Base-by-base conservation (phyloP, 2,797 vertebrate species). In the Brotula barbata region DNA sequence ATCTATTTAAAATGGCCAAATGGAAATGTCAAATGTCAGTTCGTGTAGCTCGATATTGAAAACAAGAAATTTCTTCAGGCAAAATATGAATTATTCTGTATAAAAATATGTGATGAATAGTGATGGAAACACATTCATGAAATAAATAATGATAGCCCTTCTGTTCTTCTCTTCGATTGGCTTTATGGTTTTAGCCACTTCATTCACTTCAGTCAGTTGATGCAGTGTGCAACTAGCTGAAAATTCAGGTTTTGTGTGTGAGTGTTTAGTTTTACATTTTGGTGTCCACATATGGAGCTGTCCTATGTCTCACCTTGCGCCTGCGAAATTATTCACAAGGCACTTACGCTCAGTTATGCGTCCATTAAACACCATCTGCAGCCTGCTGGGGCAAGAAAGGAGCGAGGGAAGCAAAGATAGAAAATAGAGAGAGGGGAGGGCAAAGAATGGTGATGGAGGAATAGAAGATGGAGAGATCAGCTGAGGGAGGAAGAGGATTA, bases 351-450 rank as follows among this genome's bases (percentile, higher is more conserved):
- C 75, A 60, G 73, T 76, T 84, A 77, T 73, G 77, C 61, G 50
- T 77, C 86, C 81, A 84, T 84, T 85, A 86, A 78, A 68, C 64
- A 64, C 72, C 83, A 84, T 84, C 82, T 80, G 81, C 72, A 80
- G 68, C 73, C 61, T 65, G 61, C 71, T 62, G 58, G 59, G 70
- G 60, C 49, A 33, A 62, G 65, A 50, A 64, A 12, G 46, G 68
- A 55, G 46, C 7, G 43, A 49, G 52, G 33, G 44, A 17, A 37
- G 37, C n/a, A 16, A 46, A 3, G 37, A 14, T 58, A 52, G 10
- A 44, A 11, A 16, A 42, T 17, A 15, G 44, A 57, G 51, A 56
- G 17, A 11, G 53, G 59, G 25, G 16, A 33, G 22, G 23, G 40
- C 39, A 45, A 8, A 33, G 31, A 28, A 28, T 28, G 31, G 31